A percentile compares a stretch with the other conserved stretches of the same genome.
Conservation (phyloP, 2,797 vertebrate species). For the Saxicola maurus region DNA sequence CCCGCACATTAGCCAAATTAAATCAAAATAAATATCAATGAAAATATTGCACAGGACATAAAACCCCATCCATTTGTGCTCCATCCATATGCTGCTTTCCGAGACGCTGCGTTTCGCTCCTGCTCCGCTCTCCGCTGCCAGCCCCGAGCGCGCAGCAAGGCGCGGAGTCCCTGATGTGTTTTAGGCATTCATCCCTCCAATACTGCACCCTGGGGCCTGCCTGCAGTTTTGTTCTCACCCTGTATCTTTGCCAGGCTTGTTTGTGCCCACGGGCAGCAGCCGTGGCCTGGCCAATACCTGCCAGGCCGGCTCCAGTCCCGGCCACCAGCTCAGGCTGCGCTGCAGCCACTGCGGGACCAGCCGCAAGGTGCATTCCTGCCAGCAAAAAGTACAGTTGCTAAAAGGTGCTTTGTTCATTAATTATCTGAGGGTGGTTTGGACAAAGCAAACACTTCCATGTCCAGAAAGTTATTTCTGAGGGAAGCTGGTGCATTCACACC, state of each 20-base stretch:
- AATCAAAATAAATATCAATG: constrained; percentile 63
- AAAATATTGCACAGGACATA: constrained; percentile 60
- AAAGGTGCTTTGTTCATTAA: background rate
- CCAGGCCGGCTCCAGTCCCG: background rate
- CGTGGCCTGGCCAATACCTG: background rate
- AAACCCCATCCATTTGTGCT: constrained; percentile 38
- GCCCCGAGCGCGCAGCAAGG: background rate
- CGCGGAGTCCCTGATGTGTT: constrained; percentile 3
- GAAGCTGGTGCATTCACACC: background rate
- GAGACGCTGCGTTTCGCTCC: constrained; percentile 1
- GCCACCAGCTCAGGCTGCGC: background rate
- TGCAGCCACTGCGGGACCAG: background rate
- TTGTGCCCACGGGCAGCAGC: constrained; percentile 30
- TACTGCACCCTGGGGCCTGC: constrained; percentile 12
- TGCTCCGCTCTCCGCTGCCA: constrained; percentile 11
- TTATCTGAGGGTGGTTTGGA: background rate
- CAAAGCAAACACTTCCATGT: background rate
- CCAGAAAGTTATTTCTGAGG: background rate
- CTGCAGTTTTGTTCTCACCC: constrained; percentile 3
- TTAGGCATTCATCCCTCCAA: constrained; percentile 17
- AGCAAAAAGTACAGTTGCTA: background rate
- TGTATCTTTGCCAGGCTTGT: background rate
- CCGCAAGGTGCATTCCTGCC: background rate
- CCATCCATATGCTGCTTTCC: constrained; percentile 52
- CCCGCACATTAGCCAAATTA: constrained; percentile 59